Conservation (phyloP, 2,888 invertebrate genomes). For the Plebejus argus region DNA sequence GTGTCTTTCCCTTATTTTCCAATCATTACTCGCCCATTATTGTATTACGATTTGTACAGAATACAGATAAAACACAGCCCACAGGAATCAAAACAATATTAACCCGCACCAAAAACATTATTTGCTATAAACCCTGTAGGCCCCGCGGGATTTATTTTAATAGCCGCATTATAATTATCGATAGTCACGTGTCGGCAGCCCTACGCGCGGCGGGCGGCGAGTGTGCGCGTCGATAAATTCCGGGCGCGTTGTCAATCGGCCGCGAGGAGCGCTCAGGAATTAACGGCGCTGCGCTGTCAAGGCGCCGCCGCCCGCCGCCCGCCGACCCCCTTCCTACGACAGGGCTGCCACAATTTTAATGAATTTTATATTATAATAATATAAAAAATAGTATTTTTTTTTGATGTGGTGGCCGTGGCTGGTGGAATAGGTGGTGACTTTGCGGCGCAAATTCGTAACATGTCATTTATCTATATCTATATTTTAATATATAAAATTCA, state of each 20-base stretch:
- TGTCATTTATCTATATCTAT: too few relatives aligned
- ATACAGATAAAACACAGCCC: neutral
- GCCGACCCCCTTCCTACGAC: constrained; percentile 47
- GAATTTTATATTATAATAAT: neutral
- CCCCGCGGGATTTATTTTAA: neutral
- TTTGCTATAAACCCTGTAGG: neutral
- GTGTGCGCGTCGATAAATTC: constrained; percentile 79
- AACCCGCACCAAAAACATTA: neutral
- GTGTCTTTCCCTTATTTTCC: neutral
- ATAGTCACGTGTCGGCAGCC: constrained; percentile 35
- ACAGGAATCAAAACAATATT: neutral
- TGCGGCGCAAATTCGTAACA: too few relatives aligned
- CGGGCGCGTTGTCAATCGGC: constrained; percentile 78
- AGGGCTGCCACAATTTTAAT: constrained; percentile 49
- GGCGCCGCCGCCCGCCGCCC: constrained; percentile 52
- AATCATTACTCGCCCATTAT: neutral
- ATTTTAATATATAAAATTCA: too few relatives aligned
- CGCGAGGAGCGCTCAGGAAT: constrained; percentile 74
- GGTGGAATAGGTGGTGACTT: too few relatives aligned
- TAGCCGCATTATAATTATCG: constrained; percentile 28
- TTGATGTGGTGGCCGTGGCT: too few relatives aligned
- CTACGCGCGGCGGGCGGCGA: constrained; percentile 55
- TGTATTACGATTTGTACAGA: neutral
- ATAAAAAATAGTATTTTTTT: neutral
- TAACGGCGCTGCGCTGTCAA: constrained; percentile 76